Conservation (phyloP, 2,888 invertebrate genomes). For the Cabera pusaria region DNA sequence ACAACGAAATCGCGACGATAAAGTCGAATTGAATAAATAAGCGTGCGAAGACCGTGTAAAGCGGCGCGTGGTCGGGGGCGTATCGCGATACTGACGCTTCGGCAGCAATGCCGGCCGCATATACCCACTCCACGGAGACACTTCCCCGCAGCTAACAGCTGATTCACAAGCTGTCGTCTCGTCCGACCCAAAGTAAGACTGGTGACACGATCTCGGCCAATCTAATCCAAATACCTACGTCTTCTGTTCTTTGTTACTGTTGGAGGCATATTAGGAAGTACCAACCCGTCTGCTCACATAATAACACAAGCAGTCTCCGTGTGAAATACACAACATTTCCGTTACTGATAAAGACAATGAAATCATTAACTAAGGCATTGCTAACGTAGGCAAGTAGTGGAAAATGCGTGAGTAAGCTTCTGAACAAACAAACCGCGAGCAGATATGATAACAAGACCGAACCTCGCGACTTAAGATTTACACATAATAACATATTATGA, state of each 20-base stretch:
- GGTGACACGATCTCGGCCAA: slow-evolving; percentile 7
- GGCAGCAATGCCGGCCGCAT: slow-evolving; percentile 36
- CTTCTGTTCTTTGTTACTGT: too few relatives aligned
- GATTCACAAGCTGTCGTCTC: slow-evolving; percentile 48
- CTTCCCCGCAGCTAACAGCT: slow-evolving; percentile 67
- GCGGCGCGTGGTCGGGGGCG: slow-evolving; percentile 43
- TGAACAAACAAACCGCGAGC: slow-evolving; percentile 12
- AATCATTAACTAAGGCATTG: slow-evolving; percentile 19
- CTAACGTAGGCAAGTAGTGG: slow-evolving; percentile 15
- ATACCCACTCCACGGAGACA: slow-evolving; percentile 43
- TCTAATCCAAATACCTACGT: too few relatives aligned
- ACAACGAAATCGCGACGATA: slow-evolving; percentile 50
- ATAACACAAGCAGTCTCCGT: slow-evolving; percentile 1
- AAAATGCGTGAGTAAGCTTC: slow-evolving; percentile 29
- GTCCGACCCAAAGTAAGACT: slow-evolving; percentile 18
- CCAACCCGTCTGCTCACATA: background rate
- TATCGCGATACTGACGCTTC: slow-evolving; percentile 65
- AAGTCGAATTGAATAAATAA: slow-evolving; percentile 37
- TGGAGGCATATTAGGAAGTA: too few relatives aligned
- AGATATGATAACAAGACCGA: slow-evolving; percentile 32
- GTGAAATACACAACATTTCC: slow-evolving; percentile 12
- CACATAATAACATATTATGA: too few relatives aligned
- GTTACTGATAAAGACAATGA: slow-evolving; percentile 17
- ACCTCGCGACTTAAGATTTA: too few relatives aligned
- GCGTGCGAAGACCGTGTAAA: slow-evolving; percentile 36